These are phyloP conservation scores for Apeltes quadracus DNA, from an alignment of 2,113 vertebrate species.

Conservation along the genomic window DNA sequence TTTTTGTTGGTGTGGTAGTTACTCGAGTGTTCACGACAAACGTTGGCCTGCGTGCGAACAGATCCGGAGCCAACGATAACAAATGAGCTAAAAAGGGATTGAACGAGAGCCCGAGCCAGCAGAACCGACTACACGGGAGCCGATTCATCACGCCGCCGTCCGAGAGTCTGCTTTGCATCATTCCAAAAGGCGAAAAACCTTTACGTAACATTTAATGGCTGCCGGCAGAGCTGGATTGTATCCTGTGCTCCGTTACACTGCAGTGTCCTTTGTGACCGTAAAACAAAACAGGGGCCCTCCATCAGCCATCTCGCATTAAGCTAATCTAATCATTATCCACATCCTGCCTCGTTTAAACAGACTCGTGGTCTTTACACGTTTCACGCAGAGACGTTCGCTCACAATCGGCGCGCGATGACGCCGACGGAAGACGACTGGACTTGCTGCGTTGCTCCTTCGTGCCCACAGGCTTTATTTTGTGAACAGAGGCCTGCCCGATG, in stretches of 20 bases:
- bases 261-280: background rate
- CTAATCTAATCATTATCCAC: constrained; percentile 50
- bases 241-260: constrained; percentile 2
- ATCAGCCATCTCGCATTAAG: constrained; percentile 21
- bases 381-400: constrained; percentile 11
- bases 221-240: background rate
- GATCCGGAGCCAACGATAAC: background rate
- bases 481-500: constrained; percentile 24
- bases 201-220: background rate
- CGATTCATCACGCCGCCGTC: background rate
- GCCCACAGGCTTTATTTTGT: background rate
- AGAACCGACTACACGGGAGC: background rate
- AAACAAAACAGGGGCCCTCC: constrained; percentile 21
- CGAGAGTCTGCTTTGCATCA: background rate
- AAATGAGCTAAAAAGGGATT: background rate
- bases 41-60: background rate
- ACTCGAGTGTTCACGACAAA: constrained; percentile 12
- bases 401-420: background rate
- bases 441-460: background rate
- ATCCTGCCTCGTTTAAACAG: constrained; percentile 37
- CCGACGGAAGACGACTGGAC: background rate
- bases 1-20: constrained; percentile 2
- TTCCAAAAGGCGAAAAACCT: background rate
- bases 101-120: background rate
- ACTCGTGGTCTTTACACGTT: constrained; percentile 30